Evolutionary conservation across 1,140 invertebrate genomes (phyloP).

Genomic region (Penaeus indicus): DNA sequence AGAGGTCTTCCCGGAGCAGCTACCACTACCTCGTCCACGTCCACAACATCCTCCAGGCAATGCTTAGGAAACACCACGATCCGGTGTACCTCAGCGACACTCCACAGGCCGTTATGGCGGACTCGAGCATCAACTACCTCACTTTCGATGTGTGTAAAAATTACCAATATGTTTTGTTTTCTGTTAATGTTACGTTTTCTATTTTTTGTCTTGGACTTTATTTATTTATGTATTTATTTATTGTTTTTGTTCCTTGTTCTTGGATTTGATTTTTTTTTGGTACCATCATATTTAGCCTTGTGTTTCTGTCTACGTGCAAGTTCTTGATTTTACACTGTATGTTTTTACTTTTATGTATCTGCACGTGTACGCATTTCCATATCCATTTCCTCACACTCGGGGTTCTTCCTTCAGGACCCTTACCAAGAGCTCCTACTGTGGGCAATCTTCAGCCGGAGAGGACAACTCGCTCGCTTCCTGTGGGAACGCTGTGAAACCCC

Average conservation of each 20-base stretch:
- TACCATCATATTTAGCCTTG: too few species aligned
- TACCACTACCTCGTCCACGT: constrained; percentile 7
- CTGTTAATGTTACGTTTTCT: too few species aligned
- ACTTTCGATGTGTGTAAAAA: not conserved
- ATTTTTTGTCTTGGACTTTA: too few species aligned
- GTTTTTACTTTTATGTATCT: too few species aligned
- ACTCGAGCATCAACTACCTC: not conserved
- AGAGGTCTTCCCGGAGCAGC: not conserved
- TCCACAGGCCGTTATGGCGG: not conserved
- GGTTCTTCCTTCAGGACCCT: constrained; percentile 67
- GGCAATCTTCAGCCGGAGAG: constrained; percentile 70
- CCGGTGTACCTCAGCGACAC: not conserved
- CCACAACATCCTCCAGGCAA: not conserved
- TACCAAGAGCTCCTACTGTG: constrained; percentile 72
- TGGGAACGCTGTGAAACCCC: constrained; percentile 66
- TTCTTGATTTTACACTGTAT: too few species aligned
- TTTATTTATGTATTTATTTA: too few species aligned
- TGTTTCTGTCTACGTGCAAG: too few species aligned
- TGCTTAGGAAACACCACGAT: not conserved
- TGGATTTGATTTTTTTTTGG: too few species aligned
- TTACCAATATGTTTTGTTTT: too few species aligned
- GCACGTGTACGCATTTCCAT: too few species aligned
- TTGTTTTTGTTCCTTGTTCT: too few species aligned
- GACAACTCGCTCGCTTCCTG: constrained; percentile 69
- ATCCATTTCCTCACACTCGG: too few species aligned